These are phyloP conservation scores for Drosophila affinis DNA, from an alignment of 2,888 invertebrate species.

Conservation along the genomic window DNA sequence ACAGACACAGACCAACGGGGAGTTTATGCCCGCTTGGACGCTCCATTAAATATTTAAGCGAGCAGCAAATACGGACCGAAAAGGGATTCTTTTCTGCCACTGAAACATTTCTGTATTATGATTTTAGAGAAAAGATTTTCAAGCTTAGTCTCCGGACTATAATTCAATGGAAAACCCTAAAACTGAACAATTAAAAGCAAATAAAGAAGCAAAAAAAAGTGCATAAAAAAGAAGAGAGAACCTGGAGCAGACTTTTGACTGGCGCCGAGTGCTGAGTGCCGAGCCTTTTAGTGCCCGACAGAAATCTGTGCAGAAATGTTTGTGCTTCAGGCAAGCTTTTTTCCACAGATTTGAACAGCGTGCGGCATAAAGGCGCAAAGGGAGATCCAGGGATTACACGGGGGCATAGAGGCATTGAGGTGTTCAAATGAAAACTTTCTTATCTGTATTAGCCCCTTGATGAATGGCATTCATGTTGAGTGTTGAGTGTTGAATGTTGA, in stretches of 20 bases:
- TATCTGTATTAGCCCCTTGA: neutral
- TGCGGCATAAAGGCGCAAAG: neutral
- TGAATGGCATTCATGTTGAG: neutral
- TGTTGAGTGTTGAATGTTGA: neutral
- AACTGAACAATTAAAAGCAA: no score
- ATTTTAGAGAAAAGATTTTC: neutral
- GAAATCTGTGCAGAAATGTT: slow-evolving; percentile 11
- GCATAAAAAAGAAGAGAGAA: no score
- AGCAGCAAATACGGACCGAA: slow-evolving; percentile 38
- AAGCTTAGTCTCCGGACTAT: neutral
- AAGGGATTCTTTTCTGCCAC: slow-evolving; percentile 16
- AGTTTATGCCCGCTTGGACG: slow-evolving; percentile 15
- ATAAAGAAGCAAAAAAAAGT: no score
- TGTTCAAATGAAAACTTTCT: neutral
- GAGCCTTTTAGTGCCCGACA: no score
- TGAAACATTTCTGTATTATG: neutral
- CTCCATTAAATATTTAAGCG: slow-evolving; percentile 62
- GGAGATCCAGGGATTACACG: neutral
- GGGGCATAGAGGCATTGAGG: neutral
- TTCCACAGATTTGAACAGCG: neutral
- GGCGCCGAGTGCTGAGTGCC: no score
- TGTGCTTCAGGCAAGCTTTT: slow-evolving; percentile 12
- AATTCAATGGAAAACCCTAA: no score
- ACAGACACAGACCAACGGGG: neutral
- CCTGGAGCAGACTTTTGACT: no score